phyloP scores from a whole-genome alignment of 2,113 vertebrate species.

The Zosterops pallidus region DNA sequence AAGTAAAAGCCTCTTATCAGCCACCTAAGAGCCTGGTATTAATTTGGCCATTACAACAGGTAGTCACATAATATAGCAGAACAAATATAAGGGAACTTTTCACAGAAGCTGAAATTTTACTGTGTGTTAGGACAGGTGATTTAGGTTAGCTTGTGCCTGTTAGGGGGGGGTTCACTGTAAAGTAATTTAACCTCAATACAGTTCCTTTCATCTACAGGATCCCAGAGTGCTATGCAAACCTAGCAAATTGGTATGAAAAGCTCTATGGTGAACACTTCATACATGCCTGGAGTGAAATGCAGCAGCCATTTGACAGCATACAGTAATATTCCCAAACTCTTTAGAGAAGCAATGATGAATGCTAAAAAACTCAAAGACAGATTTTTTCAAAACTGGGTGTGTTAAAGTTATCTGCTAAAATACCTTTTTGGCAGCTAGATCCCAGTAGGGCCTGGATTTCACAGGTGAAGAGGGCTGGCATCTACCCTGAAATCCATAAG shows the following conservation, averaged over 20 bases:
- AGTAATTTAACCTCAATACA: not conserved
- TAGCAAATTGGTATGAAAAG: constrained; percentile 47
- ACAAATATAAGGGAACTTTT: constrained; percentile 3
- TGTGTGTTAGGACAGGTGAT: not conserved
- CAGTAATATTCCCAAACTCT: constrained; percentile 35
- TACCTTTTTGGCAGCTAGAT: not conserved
- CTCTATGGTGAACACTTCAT: constrained; percentile 35
- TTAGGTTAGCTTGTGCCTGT: not conserved
- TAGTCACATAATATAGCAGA: not conserved
- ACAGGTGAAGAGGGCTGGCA: not conserved
- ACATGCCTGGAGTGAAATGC: constrained; percentile 46
- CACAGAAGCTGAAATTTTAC: not conserved
- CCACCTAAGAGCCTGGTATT: not conserved
- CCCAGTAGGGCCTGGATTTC: not conserved
- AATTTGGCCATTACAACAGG: not conserved
- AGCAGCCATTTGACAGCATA: constrained; percentile 37
- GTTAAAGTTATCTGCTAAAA: not conserved
- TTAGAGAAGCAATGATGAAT: constrained; percentile 41
- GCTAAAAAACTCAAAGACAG: constrained; percentile 19
- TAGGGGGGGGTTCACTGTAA: not conserved
- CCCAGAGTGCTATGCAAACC: constrained; percentile 16
- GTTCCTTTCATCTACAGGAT: constrained; percentile 29
- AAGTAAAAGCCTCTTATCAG: constrained; percentile 6
- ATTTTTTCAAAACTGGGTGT: not conserved
- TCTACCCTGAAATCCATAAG: not conserved